Percentiles rank a stretch among this genome's conserved stretches.
Conservation (phyloP, 2,113 vertebrate genomes). For the Siniperca knerii region DNA sequence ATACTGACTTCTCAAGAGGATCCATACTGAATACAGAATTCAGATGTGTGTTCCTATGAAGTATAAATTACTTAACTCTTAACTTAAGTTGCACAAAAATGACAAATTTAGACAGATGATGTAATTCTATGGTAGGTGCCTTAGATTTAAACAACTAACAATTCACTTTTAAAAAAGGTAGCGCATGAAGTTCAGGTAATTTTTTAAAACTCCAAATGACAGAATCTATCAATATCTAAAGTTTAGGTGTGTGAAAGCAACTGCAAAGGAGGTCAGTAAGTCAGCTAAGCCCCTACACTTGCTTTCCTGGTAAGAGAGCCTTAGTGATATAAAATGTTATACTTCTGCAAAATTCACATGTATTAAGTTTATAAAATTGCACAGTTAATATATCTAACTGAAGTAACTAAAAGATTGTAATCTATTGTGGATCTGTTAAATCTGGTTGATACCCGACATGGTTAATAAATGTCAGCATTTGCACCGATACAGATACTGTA, state of each 20-base stretch:
- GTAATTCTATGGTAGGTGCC: not conserved
- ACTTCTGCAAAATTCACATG: too few species aligned
- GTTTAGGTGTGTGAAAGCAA: not conserved
- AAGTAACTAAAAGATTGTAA: not conserved
- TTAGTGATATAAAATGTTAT: not conserved
- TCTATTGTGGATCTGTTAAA: not conserved
- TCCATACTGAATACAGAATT: not conserved
- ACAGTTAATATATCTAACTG: not conserved
- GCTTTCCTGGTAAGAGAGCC: not conserved
- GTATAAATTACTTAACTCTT: not conserved
- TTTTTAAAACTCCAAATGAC: not conserved
- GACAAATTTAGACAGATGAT: not conserved
- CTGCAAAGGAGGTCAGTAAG: not conserved
- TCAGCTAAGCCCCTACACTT: not conserved
- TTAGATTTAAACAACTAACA: not conserved
- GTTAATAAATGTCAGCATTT: not conserved
- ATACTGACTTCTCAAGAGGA: slow-evolving; percentile 15
- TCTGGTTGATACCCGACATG: not conserved
- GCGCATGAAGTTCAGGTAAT: not conserved
- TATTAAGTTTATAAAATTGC: too few species aligned
- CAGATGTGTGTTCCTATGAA: not conserved
- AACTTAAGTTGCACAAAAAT: not conserved
- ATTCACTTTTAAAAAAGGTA: not conserved
- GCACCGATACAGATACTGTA: not conserved
- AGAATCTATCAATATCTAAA: not conserved